Evolutionary conservation across 2,113 vertebrate genomes (phyloP).

Genomic region (Ploceus nigricollis): DNA sequence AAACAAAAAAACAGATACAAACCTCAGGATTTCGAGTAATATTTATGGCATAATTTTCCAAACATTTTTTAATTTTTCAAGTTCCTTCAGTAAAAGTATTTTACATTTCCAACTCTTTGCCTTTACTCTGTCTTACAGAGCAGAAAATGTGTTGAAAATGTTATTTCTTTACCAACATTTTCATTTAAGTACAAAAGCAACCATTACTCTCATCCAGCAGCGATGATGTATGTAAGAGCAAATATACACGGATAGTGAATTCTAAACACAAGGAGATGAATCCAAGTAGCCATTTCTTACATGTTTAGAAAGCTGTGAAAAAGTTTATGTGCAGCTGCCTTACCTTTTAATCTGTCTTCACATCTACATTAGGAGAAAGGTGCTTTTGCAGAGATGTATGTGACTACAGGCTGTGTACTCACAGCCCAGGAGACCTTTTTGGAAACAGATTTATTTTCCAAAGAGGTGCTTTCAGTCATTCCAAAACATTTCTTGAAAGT

Average conservation of each 20-base stretch:
- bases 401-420: rapidly evolving
- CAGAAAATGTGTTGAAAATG: slow-evolving; percentile 57
- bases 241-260: not conserved
- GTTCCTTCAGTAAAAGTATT: not conserved
- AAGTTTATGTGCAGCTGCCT: not conserved
- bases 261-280: not conserved
- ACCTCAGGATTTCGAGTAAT: not conserved
- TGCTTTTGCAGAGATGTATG: not conserved
- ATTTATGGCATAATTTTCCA: not conserved
- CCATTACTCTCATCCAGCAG: not conserved
- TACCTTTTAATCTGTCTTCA: not conserved
- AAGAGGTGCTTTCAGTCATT: not conserved
- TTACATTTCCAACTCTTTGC: not conserved
- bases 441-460: not conserved
- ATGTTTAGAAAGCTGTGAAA: not conserved
- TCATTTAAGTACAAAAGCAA: slow-evolving; percentile 16
- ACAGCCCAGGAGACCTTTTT: not conserved
- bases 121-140: not conserved
- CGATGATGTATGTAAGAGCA: not conserved
- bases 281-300: not conserved
- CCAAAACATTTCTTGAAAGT: not conserved
- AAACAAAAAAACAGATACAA: not conserved
- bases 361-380: not conserved
- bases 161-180: slow-evolving; percentile 47
- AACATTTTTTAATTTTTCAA: not conserved